Evolutionary conservation across 2,888 invertebrate species (phyloP).

Genomic region (Ichneumoninae sp.): DNA sequence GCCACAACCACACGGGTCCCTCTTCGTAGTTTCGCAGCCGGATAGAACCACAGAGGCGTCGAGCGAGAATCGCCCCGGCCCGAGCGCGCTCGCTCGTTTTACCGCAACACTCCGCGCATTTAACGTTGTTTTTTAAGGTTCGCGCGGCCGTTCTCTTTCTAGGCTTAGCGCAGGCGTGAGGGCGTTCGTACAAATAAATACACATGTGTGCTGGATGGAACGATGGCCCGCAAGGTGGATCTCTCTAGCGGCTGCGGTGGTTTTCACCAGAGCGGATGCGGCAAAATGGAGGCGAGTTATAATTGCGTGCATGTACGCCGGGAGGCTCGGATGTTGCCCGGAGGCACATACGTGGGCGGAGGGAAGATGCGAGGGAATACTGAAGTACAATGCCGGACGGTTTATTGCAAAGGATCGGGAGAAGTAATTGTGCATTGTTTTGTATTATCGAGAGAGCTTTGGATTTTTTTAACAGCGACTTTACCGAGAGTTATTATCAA

Average conservation of each 20-base stretch:
- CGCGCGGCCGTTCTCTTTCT: constrained; percentile 50
- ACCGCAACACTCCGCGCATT: constrained; percentile 58
- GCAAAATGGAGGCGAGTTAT: constrained; percentile 30
- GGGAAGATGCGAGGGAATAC: neutral
- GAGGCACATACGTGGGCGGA: neutral
- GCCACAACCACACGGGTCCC: neutral
- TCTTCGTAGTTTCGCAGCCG: constrained; percentile 12
- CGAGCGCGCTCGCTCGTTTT: constrained; percentile 46
- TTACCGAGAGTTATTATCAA: neutral
- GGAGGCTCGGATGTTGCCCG: neutral
- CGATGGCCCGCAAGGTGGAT: neutral
- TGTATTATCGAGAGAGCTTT: neutral
- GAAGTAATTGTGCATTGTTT: neutral
- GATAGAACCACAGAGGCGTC: constrained; percentile 44
- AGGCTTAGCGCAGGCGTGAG: constrained; percentile 44
- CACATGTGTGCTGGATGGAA: constrained; percentile 5
- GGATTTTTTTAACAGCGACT: neutral
- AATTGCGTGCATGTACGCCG: neutral
- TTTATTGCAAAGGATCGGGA: neutral
- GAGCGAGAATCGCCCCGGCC: constrained; percentile 41
- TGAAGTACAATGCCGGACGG: neutral
- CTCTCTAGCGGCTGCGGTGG: constrained; percentile 38
- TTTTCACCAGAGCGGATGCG: constrained; percentile 54
- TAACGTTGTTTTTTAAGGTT: constrained; percentile 59
- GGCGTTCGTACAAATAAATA: constrained; percentile 45